Evolutionary conservation across 2,888 invertebrate species (phyloP).

Genomic region (Agrotis puta): DNA sequence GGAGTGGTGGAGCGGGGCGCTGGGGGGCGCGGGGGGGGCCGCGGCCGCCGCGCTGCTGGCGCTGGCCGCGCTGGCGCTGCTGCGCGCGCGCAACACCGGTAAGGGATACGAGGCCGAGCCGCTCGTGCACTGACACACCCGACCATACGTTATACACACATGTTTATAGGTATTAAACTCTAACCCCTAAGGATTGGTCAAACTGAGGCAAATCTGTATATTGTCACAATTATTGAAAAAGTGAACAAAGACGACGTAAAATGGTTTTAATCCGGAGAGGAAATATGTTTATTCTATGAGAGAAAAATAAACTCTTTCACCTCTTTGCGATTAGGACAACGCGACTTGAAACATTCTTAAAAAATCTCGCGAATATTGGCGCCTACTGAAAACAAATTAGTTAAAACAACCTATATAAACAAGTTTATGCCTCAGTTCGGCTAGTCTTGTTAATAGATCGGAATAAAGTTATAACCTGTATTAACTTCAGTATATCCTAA

Average conservation of each 20-base stretch:
- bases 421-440: background rate
- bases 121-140: constrained; percentile 66
- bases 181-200: background rate
- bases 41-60: constrained; percentile 80
- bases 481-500: background rate
- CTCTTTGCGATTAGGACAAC: too few relatives aligned
- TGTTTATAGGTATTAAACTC: background rate
- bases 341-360: too few relatives aligned
- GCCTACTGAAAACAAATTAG: background rate
- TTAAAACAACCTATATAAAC: background rate
- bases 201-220: background rate
- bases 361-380: background rate
- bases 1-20: constrained; percentile 78
- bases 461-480: background rate
- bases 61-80: constrained; percentile 79
- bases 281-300: too few relatives aligned
- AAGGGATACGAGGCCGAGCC: constrained; percentile 74
- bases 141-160: background rate
- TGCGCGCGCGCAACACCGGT: constrained; percentile 80
- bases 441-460: background rate
- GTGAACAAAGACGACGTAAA: background rate
- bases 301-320: too few relatives aligned
- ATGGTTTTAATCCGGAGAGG: too few relatives aligned
- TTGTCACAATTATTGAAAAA: background rate
- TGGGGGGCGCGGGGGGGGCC: constrained; percentile 80